phyloP scores from a whole-genome alignment of 2,888 invertebrate species.

The Drosophila setosimentum region DNA sequence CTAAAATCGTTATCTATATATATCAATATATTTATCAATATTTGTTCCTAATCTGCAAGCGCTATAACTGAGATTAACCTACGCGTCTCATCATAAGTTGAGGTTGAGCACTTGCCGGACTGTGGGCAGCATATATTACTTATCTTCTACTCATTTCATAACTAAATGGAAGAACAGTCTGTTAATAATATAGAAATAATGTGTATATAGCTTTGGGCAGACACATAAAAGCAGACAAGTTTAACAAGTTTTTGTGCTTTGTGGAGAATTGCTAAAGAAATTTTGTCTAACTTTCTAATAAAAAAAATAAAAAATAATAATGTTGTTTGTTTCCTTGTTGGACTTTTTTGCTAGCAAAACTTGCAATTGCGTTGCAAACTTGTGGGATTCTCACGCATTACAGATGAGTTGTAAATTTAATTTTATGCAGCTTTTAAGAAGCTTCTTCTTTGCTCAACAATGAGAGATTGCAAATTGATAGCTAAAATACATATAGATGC shows the following conservation, averaged over 20 bases:
- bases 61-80: background rate
- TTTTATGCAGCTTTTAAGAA: constrained; percentile 31
- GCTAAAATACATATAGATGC: constrained; percentile 6
- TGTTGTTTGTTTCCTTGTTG: constrained; percentile 5
- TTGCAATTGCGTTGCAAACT: constrained; percentile 23
- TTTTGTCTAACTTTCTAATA: constrained; percentile 40
- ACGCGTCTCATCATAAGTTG: background rate
- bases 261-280: constrained; percentile 28
- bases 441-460: background rate
- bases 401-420: constrained; percentile 48
- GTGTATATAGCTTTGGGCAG: constrained; percentile 1
- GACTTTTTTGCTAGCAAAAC: constrained; percentile 16
- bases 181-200: background rate
- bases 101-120: background rate
- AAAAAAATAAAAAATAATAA: constrained; percentile 6
- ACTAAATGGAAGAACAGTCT: constrained; percentile 1
- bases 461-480: constrained; percentile 2
- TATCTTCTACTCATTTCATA: constrained; percentile 14
- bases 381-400: constrained; percentile 37
- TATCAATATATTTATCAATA: constrained; percentile 2
- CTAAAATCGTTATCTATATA: background rate
- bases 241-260: constrained; percentile 35
- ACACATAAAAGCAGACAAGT: constrained; percentile 17
- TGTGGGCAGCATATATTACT: background rate
- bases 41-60: background rate